Evolutionary conservation across 2,797 vertebrate genomes (phyloP), one percentile per base, ranked within the genome.

Genomic region (Phrynocephalus forsythii): DNA sequence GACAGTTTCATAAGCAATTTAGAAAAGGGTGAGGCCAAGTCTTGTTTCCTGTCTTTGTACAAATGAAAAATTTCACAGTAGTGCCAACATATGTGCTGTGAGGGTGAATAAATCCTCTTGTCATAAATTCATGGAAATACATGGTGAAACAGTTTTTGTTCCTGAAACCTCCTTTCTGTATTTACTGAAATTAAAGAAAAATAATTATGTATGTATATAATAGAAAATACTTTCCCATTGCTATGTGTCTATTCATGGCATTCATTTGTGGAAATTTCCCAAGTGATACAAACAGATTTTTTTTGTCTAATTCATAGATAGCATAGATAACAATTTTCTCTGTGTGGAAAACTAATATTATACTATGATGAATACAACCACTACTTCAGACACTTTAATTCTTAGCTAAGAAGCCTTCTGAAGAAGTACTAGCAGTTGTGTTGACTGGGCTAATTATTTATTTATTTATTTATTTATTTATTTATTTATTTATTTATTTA

Each of bases 41-140:
- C 71, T 56, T 83, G 50, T 52, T 83, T 83, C 82, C 68, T 72
- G 68, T 71, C 68, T 83, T 83, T 83, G 68, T 33, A 50, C 48
- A 56, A 67, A 82, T 82, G 16, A 18, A 71, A 72, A 30, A 33
- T 83, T 72, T 72, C 30, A 20, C 68, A 83, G 71, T n/a, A 5
- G 20, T 72, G 50, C 11, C 69, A 72, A 72, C 50, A 72, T 11
- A 72, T 10, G 52, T 52, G 16, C n/a, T 72, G 30, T 52, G 69
- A 83, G 50, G 22, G 20, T 56, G 69, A 83, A 56, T 16, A 72
- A 71, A 48, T 83, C 30, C 28, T 83, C 38, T 76, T 8, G 73
- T 48, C 50, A 72, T 72, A 72, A 26, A 50, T 72, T 24, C 1
- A 20, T 83, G 2, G 10, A 30, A 52, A 2, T 52, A 33, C 30